Evolutionary conservation across 1,140 invertebrate genomes (phyloP).

Genomic region (Drosophila tani): DNA sequence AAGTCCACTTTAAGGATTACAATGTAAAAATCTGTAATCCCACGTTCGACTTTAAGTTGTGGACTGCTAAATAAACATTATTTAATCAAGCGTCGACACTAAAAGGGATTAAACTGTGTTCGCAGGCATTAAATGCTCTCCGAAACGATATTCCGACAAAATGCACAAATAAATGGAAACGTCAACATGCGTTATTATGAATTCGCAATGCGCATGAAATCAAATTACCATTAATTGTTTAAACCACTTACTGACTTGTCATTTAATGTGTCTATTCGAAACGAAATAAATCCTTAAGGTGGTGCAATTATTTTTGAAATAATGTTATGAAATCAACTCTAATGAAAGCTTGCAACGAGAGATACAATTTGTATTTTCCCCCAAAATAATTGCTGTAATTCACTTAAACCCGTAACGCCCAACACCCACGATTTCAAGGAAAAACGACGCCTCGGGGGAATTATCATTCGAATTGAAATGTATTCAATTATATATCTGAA

Average conservation of each 20-base stretch:
- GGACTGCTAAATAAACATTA: slow-evolving; percentile 15
- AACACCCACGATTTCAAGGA: not conserved
- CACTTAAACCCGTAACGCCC: not conserved
- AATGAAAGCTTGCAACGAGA: not conserved
- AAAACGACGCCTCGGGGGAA: not conserved
- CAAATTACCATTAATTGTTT: slow-evolving; percentile 24
- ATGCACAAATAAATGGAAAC: slow-evolving; percentile 11
- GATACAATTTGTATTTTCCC: slow-evolving; percentile 3
- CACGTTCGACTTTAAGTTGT: slow-evolving; percentile 14
- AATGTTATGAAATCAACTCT: not conserved
- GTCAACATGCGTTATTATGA: slow-evolving; percentile 10
- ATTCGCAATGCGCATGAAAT: slow-evolving; percentile 5
- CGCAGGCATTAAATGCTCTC: slow-evolving; percentile 4
- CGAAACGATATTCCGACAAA: not conserved
- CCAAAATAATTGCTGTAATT: slow-evolving; percentile 22
- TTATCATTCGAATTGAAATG: slow-evolving; percentile 3
- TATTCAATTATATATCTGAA: slow-evolving; percentile 9
- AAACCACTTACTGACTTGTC: not conserved
- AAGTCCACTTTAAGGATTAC: slow-evolving; percentile 43
- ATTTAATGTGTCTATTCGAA: slow-evolving; percentile 10
- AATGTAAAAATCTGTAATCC: slow-evolving; percentile 31
- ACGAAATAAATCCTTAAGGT: slow-evolving; percentile 16
- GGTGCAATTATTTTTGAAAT: not conserved
- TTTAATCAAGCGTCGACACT: slow-evolving; percentile 18
- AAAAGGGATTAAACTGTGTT: slow-evolving; percentile 22